Conservation (phyloP, 2,113 vertebrate genomes). For the Eonycteris spelaea region DNA sequence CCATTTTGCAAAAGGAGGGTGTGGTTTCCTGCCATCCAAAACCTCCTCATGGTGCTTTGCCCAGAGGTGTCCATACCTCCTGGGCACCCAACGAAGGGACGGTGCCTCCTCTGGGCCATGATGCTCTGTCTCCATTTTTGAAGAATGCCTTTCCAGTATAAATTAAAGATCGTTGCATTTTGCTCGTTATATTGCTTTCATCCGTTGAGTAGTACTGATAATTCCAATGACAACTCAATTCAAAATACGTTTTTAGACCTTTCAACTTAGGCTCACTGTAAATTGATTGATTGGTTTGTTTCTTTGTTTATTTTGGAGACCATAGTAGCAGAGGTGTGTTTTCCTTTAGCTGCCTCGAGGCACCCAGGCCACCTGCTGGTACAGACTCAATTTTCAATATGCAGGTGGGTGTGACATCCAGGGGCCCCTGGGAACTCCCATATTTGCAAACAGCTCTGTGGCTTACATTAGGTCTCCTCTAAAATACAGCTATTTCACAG, state of each 20-base stretch:
- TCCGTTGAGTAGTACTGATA: neutral
- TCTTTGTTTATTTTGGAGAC: no score
- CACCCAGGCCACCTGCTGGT: neutral
- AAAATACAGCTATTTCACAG: neutral
- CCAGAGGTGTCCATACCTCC: neutral
- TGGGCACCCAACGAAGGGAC: neutral
- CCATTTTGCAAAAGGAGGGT: neutral
- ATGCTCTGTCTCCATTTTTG: no score
- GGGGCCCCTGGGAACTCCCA: neutral
- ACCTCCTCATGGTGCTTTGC: neutral
- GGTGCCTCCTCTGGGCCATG: neutral
- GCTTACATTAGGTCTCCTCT: neutral
- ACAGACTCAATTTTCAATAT: accelerated
- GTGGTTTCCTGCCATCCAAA: neutral
- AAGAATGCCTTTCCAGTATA: neutral
- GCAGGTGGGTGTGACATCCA: neutral
- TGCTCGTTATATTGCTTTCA: neutral
- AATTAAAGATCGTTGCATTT: neutral
- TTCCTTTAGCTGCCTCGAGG: no score
- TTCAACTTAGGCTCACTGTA: neutral
- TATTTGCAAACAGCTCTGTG: neutral
- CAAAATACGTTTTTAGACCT: neutral
- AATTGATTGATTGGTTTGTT: neutral
- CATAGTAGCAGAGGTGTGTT: neutral
- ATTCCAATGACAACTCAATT: neutral